Conservation (phyloP, 2,797 vertebrate genomes). For the Lutra lutra region DNA sequence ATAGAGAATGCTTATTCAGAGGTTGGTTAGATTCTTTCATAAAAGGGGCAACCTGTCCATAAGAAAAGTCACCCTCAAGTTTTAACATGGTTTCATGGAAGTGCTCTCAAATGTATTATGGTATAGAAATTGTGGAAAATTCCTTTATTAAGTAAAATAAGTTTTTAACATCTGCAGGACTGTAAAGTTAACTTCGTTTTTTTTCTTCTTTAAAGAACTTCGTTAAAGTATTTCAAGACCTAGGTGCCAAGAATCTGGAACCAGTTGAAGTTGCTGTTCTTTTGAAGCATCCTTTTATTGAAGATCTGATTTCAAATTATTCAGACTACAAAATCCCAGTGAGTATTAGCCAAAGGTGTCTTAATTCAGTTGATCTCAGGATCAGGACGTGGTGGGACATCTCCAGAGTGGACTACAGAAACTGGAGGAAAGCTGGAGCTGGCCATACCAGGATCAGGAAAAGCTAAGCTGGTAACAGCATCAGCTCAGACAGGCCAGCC, state of each 20-base stretch:
- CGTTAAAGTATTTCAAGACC: conserved; percentile 87
- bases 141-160: not conserved
- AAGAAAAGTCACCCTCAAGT: not conserved
- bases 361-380: not conserved
- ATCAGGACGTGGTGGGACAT: not conserved
- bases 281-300: conserved; percentile 90
- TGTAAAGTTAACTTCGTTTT: conserved; percentile 34
- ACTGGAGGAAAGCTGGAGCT: not conserved
- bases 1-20: conserved; percentile 83
- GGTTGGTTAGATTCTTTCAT: conserved; percentile 85
- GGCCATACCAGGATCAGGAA: not conserved
- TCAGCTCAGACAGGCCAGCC: not conserved
- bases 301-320: conserved; percentile 88
- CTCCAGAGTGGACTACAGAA: not conserved
- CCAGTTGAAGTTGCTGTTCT: conserved; percentile 87
- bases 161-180: not conserved
- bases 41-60: not conserved
- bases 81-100: not conserved
- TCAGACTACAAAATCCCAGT: conserved; percentile 89
- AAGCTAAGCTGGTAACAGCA: not conserved
- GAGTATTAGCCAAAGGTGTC: conserved; percentile 82
- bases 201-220: conserved; percentile 86
- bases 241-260: conserved; percentile 87
- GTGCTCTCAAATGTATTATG: not conserved
- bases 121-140: not conserved